These are phyloP conservation scores for Isoperla grammatica DNA, from an alignment of 2,888 invertebrate species.

Conservation along the genomic window DNA sequence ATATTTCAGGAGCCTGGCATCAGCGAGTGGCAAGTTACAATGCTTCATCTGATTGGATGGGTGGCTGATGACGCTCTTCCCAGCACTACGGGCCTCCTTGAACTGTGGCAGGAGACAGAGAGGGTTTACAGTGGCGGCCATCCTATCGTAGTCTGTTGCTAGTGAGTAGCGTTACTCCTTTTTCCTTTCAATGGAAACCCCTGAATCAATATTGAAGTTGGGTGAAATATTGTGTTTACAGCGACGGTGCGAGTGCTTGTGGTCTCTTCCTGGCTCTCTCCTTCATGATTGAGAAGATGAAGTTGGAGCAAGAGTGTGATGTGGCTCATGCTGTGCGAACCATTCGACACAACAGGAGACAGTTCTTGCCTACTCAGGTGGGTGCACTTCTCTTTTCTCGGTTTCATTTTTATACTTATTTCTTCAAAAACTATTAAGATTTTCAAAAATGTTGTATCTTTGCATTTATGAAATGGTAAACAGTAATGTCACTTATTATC, in stretches of 20 bases:
- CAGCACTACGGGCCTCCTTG: background rate
- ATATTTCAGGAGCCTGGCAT: background rate
- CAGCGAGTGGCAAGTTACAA: background rate
- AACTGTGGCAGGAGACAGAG: conserved; percentile 24
- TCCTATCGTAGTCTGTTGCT: conserved; percentile 21
- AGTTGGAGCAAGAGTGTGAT: conserved; percentile 48
- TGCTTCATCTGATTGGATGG: conserved; percentile 21
- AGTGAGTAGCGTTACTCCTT: conserved; percentile 16
- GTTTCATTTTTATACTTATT: too few species aligned
- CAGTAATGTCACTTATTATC: too few species aligned
- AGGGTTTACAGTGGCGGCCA: conserved; percentile 9
- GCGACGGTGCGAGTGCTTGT: conserved; percentile 46
- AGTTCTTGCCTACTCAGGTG: conserved; percentile 42
- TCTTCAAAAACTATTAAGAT: too few species aligned
- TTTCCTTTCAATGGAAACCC: too few species aligned
- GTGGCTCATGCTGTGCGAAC: conserved; percentile 46
- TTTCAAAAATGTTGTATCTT: too few species aligned
- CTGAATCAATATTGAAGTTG: background rate
- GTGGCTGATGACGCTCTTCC: background rate
- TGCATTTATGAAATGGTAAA: too few species aligned
- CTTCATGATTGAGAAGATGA: conserved; percentile 47
- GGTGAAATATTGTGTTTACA: conserved; percentile 35
- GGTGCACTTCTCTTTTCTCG: too few species aligned
- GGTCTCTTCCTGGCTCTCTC: conserved; percentile 46
- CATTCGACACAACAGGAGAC: conserved; percentile 44